Evolutionary conservation across 1,140 invertebrate genomes (phyloP).

Genomic region (Drosophila punjabiensis): DNA sequence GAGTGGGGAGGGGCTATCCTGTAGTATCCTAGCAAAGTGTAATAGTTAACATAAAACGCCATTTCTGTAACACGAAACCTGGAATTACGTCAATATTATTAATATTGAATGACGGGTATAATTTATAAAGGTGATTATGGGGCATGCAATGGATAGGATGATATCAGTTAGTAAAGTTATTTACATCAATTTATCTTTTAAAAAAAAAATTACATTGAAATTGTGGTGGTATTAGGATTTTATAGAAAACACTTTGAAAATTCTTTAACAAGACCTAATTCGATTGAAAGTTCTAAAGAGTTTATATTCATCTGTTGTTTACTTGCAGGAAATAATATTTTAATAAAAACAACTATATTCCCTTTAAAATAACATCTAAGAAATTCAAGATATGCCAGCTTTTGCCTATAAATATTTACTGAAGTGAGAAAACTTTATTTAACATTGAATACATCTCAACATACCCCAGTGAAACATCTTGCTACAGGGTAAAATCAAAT

Average conservation of each 20-base stretch:
- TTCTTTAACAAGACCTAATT: neutral
- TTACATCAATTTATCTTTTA: neutral
- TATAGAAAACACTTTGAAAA: neutral
- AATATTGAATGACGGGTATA: neutral
- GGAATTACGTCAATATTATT: constrained; percentile 5
- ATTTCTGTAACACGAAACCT: constrained; percentile 8
- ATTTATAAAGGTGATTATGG: neutral
- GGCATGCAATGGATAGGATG: neutral
- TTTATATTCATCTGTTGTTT: neutral
- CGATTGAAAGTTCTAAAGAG: neutral
- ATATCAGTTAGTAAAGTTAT: neutral
- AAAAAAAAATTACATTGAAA: rapidly evolving
- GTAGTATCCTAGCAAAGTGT: neutral
- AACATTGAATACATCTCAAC: neutral
- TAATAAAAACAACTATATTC: neutral
- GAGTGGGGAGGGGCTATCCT: neutral
- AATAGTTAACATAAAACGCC: constrained; percentile 2
- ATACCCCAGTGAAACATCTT: constrained; percentile 2
- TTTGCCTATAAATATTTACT: neutral
- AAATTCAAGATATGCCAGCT: neutral
- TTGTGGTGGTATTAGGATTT: neutral
- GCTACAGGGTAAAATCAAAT: constrained; percentile 35
- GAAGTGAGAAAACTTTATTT: neutral
- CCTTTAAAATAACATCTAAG: neutral
- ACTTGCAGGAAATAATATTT: too few relatives aligned